phyloP scores from a whole-genome alignment of 2,888 invertebrate species.

The Lordiphosa fenestrarum region DNA sequence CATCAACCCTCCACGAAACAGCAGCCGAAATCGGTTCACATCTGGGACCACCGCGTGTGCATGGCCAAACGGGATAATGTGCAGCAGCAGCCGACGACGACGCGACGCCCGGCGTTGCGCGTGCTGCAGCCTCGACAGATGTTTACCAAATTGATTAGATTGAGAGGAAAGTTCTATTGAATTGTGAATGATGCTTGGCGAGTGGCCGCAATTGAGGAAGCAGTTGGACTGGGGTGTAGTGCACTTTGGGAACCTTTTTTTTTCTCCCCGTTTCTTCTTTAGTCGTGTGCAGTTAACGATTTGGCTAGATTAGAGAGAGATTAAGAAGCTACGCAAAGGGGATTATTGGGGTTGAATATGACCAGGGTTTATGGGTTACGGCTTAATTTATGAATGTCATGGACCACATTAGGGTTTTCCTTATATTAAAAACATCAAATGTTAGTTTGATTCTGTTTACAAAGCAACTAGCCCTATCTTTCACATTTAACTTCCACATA shows the following conservation, averaged over 20 bases:
- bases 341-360: conserved; percentile 4
- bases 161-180: conserved; percentile 37
- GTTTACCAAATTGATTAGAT: conserved; percentile 72
- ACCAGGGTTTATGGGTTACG: conserved; percentile 10
- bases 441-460: too few relatives aligned
- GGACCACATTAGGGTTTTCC: too few relatives aligned
- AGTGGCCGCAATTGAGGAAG: conserved; percentile 19
- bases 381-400: conserved; percentile 11
- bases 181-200: conserved; percentile 41
- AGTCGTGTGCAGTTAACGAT: conserved; percentile 49
- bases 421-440: too few relatives aligned
- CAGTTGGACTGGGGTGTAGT: neutral
- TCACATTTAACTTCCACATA: too few relatives aligned
- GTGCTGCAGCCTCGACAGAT: conserved; percentile 65
- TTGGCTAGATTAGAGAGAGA: conserved; percentile 52
- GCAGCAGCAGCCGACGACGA: conserved; percentile 43
- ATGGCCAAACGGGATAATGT: conserved; percentile 67
- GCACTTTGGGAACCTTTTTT: conserved; percentile 12
- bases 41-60: conserved; percentile 52
- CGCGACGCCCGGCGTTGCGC: conserved; percentile 47
- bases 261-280: conserved; percentile 1
- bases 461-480: too few relatives aligned
- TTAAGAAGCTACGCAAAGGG: conserved; percentile 10
- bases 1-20: conserved; percentile 39
- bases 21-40: conserved; percentile 16